A percentile compares a stretch with the other conserved stretches of the same genome.
These are phyloP conservation scores for Ceyx melanurus DNA, from an alignment of 2,113 vertebrate genomes.

Conservation along the genomic window DNA sequence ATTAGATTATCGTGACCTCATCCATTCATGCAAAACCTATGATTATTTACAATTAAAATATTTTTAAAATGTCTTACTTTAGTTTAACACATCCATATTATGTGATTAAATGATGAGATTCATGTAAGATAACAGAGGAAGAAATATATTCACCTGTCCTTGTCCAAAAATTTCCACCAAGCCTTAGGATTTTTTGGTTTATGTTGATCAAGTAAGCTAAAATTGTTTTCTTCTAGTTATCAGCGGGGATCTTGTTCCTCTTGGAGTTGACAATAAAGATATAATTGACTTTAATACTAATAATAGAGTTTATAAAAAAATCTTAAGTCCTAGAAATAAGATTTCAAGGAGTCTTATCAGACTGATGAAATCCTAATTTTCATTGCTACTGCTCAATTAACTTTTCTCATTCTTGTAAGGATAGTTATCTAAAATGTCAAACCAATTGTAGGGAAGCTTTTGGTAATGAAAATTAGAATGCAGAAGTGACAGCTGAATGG, in stretches of 20 bases:
- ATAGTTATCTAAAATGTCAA: background rate
- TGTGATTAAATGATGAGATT: background rate
- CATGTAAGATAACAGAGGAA: background rate
- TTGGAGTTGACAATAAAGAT: background rate
- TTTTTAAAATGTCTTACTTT: background rate
- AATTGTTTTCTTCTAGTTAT: background rate
- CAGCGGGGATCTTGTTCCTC: background rate
- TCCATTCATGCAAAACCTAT: constrained; percentile 26
- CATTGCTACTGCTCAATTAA: background rate
- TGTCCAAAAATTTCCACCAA: background rate
- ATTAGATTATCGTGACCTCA: constrained; percentile 56
- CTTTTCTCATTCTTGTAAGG: background rate
- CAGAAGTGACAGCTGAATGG: background rate
- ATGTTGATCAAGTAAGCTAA: background rate
- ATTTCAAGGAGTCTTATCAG: background rate
- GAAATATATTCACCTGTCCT: background rate
- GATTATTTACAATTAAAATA: constrained; percentile 58
- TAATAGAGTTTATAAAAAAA: background rate
- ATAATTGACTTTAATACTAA: background rate
- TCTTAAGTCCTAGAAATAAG: background rate
- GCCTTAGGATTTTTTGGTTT: background rate
- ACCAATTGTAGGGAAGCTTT: background rate
- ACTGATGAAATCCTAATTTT: background rate
- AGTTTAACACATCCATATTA: constrained; percentile 12
- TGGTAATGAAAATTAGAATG: background rate